Percentiles rank a stretch among this genome's conserved stretches.
Conservation (phyloP, 1,140 invertebrate species). For the Aphis craccivora region DNA sequence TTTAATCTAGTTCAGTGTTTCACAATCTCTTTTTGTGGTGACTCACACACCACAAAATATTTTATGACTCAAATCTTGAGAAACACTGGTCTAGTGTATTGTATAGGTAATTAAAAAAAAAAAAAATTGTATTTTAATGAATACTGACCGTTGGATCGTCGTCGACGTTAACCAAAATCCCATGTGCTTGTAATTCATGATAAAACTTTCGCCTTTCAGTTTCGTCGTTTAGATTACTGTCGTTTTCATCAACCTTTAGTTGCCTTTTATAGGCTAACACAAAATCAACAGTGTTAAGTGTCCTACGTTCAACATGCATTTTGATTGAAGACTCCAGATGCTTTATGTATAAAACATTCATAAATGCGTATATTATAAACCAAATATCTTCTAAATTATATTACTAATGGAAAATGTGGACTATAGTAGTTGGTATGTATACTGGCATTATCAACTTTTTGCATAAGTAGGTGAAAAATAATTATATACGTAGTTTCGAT, state of each 20-base stretch:
- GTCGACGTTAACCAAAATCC: slow-evolving; percentile 8
- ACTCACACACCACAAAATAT: too few relatives aligned
- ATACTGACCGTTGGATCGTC: slow-evolving; percentile 44
- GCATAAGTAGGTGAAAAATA: not conserved
- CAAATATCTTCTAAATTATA: not conserved
- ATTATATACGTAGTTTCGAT: not conserved
- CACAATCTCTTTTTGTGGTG: too few relatives aligned
- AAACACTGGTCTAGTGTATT: not conserved
- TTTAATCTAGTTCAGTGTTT: not conserved
- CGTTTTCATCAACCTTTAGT: not conserved
- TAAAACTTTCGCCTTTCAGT: slow-evolving; percentile 5
- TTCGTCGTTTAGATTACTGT: not conserved
- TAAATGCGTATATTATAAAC: not conserved
- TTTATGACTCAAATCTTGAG: too few relatives aligned
- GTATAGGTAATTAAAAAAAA: not conserved
- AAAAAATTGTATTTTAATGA: not conserved
- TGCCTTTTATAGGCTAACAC: slow-evolving; percentile 32
- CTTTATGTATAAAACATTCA: not conserved
- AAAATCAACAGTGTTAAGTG: not conserved
- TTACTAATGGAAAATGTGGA: not conserved
- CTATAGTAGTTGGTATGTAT: not conserved
- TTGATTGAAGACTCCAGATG: not conserved
- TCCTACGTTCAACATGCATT: not conserved
- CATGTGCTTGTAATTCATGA: not conserved
- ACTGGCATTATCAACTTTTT: not conserved